phyloP scores from a whole-genome alignment of 2,797 vertebrate genomes.

The Periparus ater region DNA sequence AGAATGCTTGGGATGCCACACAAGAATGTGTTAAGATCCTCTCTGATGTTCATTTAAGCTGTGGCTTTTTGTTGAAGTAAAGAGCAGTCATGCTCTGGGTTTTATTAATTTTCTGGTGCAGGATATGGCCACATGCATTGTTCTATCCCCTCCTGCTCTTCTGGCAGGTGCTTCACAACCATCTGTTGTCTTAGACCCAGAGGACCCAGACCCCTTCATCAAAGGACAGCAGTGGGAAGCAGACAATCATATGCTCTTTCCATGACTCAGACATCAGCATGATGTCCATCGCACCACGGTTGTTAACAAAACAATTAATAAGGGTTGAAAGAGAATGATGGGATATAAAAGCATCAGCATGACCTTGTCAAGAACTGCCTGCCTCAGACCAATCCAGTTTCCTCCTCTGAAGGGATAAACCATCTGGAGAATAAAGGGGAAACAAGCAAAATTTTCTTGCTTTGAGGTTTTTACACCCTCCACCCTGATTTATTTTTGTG shows the following conservation, averaged over 20 bases:
- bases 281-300: background rate
- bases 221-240: slow-evolving; percentile 30
- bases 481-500: background rate
- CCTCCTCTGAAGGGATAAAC: background rate
- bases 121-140: background rate
- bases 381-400: background rate
- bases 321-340: background rate
- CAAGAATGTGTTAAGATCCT: background rate
- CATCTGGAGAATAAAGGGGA: background rate
- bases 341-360: background rate
- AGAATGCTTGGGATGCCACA: background rate
- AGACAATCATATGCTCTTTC: background rate
- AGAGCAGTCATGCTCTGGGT: background rate
- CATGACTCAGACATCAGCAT: slow-evolving; percentile 31
- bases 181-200: slow-evolving; percentile 30
- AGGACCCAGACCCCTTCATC: slow-evolving; percentile 7
- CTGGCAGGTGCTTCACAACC: slow-evolving; percentile 52
- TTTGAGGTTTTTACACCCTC: background rate
- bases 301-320: slow-evolving; percentile 24
- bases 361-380: background rate
- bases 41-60: background rate
- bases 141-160: background rate
- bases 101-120: slow-evolving; percentile 33
- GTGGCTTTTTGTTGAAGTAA: slow-evolving; percentile 7
- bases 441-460: background rate